phyloP scores from a whole-genome alignment of 2,797 vertebrate species.

The Holocentrus rufus region DNA sequence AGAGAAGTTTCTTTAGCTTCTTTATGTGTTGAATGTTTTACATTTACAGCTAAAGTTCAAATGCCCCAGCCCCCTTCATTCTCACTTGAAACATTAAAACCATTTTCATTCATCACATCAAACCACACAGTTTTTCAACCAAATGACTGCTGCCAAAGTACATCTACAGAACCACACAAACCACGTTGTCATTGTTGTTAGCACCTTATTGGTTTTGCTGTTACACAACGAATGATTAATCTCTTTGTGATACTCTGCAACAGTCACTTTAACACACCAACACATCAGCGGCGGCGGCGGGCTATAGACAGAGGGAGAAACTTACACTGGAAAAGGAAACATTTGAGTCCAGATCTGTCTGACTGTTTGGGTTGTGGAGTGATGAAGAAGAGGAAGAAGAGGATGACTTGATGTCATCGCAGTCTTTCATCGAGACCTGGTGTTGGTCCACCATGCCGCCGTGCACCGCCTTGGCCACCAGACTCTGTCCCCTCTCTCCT shows the following conservation, averaged over 20 bases:
- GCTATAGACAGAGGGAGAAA: constrained; percentile 81
- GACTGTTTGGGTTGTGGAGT: constrained; percentile 95
- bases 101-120: constrained; percentile 56
- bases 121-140: constrained; percentile 29
- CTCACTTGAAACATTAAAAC: constrained; percentile 54
- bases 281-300: constrained; percentile 76
- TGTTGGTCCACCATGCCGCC: constrained; percentile 85
- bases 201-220: constrained; percentile 67
- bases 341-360: constrained; percentile 96
- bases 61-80: constrained; percentile 46
- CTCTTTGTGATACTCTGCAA: constrained; percentile 63
- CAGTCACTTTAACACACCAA: constrained; percentile 69
- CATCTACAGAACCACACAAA: constrained; percentile 65
- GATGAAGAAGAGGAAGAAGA: constrained; percentile 78
- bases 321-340: constrained; percentile 98
- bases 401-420: constrained; percentile 92
- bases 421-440: constrained; percentile 93
- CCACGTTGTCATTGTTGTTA: constrained; percentile 60
- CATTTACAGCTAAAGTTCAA: constrained; percentile 56
- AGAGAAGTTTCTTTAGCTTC: constrained; percentile 42
- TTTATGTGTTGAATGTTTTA: constrained; percentile 37
- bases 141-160: constrained; percentile 38
- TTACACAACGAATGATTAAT: constrained; percentile 62
- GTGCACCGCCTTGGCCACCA: constrained; percentile 86
- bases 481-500: constrained; percentile 83